Base-by-base conservation (phyloP, 1,140 invertebrate species). In the Tetranychus urticae region DNA sequence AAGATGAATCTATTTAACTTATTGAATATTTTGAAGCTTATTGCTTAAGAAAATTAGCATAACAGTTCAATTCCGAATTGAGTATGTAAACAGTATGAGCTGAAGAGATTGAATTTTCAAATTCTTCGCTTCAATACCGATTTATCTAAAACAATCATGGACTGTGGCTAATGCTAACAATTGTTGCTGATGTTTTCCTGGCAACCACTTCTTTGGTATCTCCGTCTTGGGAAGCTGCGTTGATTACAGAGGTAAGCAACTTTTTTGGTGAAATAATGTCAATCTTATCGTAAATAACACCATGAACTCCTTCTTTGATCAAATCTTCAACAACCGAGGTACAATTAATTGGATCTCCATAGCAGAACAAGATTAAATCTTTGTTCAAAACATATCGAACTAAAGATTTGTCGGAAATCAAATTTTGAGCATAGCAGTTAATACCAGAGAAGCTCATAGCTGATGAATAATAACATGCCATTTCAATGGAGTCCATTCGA, bases 311-410 rank as follows among this genome's bases (percentile, higher is more conserved):
- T 57, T 89, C 75, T 65, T 83, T 77, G 72, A 91, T 91, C 0
- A 94, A 75, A 68, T 82, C 78, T 65, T 82, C 82, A 50, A 93
- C 89, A 1, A 85, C 86, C n/a, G 81, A 79, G 61, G 81, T 81
- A 70, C 87, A 82, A 67, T 93, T 92, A 68, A 90, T 91, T 69
- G 92, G 87, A 69, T 94, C 88, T 5, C 91, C 91, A 91, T 91
- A 97, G 70, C 87, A 91, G 70, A 96, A 96, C 50, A 93, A 80
- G 2, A 92, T 80, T 31, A 94, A 75, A 14, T 84, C 83, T 37
- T 80, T 77, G 65, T 84, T 78, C 65, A 81, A 82, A 0, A 84
- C 84, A 56, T 83, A 69, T 66, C 84, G 80, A 1, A 91, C 81
- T 73, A 88, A 80, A 12, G 78, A 78, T 23, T 83, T 78, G 74